Conservation (phyloP, 2,113 vertebrate genomes). For the Raja brachyura region DNA sequence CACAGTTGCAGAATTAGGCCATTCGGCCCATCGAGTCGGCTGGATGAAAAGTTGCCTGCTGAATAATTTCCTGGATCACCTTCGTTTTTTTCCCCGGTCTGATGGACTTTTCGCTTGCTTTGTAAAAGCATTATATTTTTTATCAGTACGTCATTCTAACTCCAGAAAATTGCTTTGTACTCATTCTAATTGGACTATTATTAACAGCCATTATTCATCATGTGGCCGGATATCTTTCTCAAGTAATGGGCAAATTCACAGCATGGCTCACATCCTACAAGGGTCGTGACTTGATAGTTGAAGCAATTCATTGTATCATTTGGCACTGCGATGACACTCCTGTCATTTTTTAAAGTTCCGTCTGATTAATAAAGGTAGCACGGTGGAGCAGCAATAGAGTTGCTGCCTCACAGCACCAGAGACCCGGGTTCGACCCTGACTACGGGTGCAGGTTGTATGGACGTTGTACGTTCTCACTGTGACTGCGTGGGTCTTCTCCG, state of each 20-base stretch:
- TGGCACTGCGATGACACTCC: neutral
- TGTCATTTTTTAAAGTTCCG: neutral
- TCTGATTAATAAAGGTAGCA: neutral
- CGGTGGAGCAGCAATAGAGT: too few species aligned
- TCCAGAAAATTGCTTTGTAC: neutral
- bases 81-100: neutral
- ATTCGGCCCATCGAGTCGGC: too few species aligned
- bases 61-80: neutral
- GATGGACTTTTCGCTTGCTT: neutral
- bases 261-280: neutral
- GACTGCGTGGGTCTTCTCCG: too few species aligned
- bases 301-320: constrained; percentile 31
- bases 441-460: too few species aligned
- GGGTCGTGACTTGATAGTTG: constrained; percentile 9
- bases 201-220: neutral
- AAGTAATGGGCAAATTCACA: constrained; percentile 31
- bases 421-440: too few species aligned
- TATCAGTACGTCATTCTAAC: neutral
- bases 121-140: neutral
- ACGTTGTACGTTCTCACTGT: too few species aligned
- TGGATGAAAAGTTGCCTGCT: neutral
- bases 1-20: too few species aligned
- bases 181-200: constrained; percentile 12
- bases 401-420: too few species aligned
- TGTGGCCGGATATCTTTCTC: neutral